A percentile compares a stretch with the other conserved stretches of the same genome.
Evolutionary conservation across 2,797 vertebrate genomes (phyloP).

Genomic region (Trematomus bernacchii): DNA sequence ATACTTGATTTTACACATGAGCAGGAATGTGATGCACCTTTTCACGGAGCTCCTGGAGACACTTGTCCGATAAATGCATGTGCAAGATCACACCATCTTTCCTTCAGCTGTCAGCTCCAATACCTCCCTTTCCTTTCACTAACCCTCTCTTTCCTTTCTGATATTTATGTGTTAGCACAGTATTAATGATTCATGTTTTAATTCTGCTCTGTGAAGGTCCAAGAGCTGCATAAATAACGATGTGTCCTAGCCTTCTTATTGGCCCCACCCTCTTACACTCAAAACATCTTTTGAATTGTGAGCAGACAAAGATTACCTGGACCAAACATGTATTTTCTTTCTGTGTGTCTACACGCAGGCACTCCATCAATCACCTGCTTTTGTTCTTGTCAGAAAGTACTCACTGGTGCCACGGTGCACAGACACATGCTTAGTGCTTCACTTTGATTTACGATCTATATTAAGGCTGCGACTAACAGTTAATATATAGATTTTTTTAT

Average conservation of each 20-base stretch:
- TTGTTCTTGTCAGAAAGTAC: slow-evolving; percentile 17
- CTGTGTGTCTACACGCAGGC: slow-evolving; percentile 7
- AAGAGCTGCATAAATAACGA: slow-evolving; percentile 65
- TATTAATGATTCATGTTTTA: slow-evolving; percentile 77
- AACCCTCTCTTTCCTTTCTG: slow-evolving; percentile 23
- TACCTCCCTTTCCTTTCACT: slow-evolving; percentile 5
- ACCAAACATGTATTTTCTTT: slow-evolving; percentile 2
- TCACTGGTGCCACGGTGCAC: not conserved
- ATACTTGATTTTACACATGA: slow-evolving; percentile 26
- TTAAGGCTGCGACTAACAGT: not conserved
- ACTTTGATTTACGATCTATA: not conserved
- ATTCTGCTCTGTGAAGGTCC: slow-evolving; percentile 61
- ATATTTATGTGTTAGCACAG: slow-evolving; percentile 42
- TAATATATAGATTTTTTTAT: not conserved
- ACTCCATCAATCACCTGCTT: slow-evolving; percentile 2
- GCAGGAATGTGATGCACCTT: slow-evolving; percentile 14
- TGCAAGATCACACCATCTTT: not conserved
- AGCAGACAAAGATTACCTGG: slow-evolving; percentile 5
- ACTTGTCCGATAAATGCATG: slow-evolving; percentile 22
- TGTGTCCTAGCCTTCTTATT: slow-evolving; percentile 53
- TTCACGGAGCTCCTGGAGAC: slow-evolving; percentile 20
- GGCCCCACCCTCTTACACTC: slow-evolving; percentile 32
- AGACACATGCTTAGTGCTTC: not conserved
- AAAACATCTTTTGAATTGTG: slow-evolving; percentile 30
- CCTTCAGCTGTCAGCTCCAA: slow-evolving; percentile 16